phyloP scores from a whole-genome alignment of 1,140 invertebrate species.

The Trachymyrmex septentrionalis region DNA sequence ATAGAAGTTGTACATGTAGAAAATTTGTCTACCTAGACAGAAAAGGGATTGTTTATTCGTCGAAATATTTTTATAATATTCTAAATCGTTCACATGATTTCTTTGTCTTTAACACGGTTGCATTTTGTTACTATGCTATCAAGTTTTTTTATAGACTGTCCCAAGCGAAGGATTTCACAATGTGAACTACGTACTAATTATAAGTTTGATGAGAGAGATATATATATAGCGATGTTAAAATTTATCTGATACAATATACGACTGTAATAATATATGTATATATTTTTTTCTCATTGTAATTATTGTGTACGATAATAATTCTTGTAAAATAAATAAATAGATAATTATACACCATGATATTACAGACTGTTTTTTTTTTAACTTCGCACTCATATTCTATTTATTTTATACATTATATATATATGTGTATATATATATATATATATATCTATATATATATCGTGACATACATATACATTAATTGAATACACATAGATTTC shows the following conservation, averaged over 20 bases:
- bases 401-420: conserved; percentile 10
- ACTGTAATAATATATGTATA: conserved; percentile 39
- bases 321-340: conserved; percentile 37
- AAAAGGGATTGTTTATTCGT: background rate
- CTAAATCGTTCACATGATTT: background rate
- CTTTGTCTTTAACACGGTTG: conserved; percentile 26
- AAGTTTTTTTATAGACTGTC: conserved; percentile 74
- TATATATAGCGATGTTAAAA: conserved; percentile 52
- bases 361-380: conserved; percentile 36
- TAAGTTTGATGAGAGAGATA: conserved; percentile 73
- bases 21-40: background rate
- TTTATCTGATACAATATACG: conserved; percentile 50
- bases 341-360: conserved; percentile 19
- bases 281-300: conserved; percentile 15
- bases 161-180: conserved; percentile 77
- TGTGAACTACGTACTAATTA: conserved; percentile 80
- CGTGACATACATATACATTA: background rate
- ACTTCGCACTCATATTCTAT: background rate
- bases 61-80: background rate
- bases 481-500: conserved; percentile 1
- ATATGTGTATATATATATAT: background rate
- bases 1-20: background rate
- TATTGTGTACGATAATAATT: conserved; percentile 6
- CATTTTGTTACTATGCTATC: conserved; percentile 54
- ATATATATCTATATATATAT: background rate